A percentile compares a stretch with the other conserved stretches of the same genome.
phyloP scores from a whole-genome alignment of 2,888 invertebrate genomes.

The Blera fallax region DNA sequence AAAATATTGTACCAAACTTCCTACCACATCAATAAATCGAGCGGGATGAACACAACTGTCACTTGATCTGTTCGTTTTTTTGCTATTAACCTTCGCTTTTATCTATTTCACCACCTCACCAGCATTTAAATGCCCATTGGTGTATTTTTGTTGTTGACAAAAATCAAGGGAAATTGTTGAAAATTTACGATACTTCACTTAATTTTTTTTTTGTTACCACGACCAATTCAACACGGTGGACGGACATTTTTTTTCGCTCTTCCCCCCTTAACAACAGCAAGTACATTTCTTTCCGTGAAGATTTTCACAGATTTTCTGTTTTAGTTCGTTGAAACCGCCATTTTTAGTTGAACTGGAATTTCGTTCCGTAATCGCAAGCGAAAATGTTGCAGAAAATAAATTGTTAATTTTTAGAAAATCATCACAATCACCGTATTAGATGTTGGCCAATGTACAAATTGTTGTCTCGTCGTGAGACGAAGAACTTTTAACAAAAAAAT shows the following conservation, averaged over 20 bases:
- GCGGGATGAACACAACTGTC: too few relatives aligned
- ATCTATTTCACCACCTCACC: not conserved
- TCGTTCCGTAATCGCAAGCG: conserved; percentile 41
- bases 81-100: not conserved
- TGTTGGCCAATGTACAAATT: conserved; percentile 46
- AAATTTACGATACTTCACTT: not conserved
- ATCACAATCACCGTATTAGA: conserved; percentile 30
- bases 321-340: conserved; percentile 66
- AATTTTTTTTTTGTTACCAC: not conserved
- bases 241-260: conserved; percentile 28
- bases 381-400: conserved; percentile 55
- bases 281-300: conserved; percentile 38
- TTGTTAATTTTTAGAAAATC: conserved; percentile 23
- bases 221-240: conserved; percentile 10
- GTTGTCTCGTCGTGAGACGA: conserved; percentile 45
- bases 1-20: too few relatives aligned
- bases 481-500: conserved; percentile 23
- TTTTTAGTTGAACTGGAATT: conserved; percentile 60
- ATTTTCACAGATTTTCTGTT: conserved; percentile 57
- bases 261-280: conserved; percentile 21
- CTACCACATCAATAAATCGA: too few relatives aligned
- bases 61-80: not conserved
- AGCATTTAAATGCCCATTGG: not conserved
- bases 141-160: conserved; percentile 36
- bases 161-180: conserved; percentile 35